Conservation (phyloP, 1,140 invertebrate species). For the Gryon sp. region DNA sequence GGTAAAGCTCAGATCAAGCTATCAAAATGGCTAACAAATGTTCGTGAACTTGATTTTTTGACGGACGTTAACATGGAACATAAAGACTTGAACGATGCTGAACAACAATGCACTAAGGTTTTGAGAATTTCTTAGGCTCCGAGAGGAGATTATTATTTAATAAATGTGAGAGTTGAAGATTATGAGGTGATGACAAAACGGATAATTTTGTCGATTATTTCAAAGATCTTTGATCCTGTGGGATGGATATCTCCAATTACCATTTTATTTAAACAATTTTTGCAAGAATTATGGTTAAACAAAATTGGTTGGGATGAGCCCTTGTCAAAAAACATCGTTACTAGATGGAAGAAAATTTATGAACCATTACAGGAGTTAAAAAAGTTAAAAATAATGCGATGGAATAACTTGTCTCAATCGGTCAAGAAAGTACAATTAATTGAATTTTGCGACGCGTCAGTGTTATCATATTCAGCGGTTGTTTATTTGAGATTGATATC, state of each 20-base stretch:
- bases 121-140: conserved; percentile 11
- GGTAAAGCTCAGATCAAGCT: neutral
- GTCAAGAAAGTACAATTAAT: neutral
- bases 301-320: conserved; percentile 4
- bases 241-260: conserved; percentile 8
- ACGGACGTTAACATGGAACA: neutral
- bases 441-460: conserved; percentile 6
- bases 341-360: neutral
- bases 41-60: neutral
- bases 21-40: conserved; percentile 2
- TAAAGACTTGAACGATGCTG: neutral
- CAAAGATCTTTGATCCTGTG: conserved; percentile 1
- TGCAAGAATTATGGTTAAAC: conserved; percentile 1
- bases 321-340: neutral
- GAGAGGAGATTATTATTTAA: neutral
- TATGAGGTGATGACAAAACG: neutral
- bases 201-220: conserved; percentile 1
- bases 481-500: conserved; percentile 1
- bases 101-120: conserved; percentile 8
- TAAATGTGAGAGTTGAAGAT: neutral
- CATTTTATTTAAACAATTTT: neutral
- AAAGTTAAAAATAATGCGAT: neutral
- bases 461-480: conserved; percentile 3
- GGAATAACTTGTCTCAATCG: neutral
- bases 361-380: neutral